phyloP scores from a whole-genome alignment of 2,113 vertebrate genomes.

The Actenoides lindsayi region DNA sequence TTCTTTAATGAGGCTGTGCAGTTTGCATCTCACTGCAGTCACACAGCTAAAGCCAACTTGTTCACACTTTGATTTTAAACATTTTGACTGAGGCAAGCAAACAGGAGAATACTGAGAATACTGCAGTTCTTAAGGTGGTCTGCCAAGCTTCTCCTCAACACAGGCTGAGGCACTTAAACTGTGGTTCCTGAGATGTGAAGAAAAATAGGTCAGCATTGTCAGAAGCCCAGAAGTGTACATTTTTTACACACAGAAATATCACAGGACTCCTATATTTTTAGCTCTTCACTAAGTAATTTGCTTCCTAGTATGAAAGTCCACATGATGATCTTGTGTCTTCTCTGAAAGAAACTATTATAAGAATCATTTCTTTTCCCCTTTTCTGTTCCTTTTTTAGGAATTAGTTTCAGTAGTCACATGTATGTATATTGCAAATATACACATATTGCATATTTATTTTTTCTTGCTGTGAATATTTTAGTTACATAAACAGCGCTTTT shows the following conservation, averaged over 20 bases:
- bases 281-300: slow-evolving; percentile 30
- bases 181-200: slow-evolving; percentile 33
- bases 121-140: neutral
- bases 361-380: neutral
- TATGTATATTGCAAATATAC: neutral
- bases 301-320: slow-evolving; percentile 36
- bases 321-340: slow-evolving; percentile 28
- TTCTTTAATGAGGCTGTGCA: neutral
- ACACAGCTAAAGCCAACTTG: neutral
- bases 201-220: slow-evolving; percentile 27
- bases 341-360: slow-evolving; percentile 20
- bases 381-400: neutral
- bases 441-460: neutral
- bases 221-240: neutral
- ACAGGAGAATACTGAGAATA: slow-evolving; percentile 11
- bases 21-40: neutral
- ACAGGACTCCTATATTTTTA: slow-evolving; percentile 45
- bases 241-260: neutral
- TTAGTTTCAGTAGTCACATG: neutral
- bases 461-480: neutral
- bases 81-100: neutral
- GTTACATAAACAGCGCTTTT: neutral
- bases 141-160: neutral
- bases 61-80: neutral
- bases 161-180: neutral